phyloP scores from a whole-genome alignment of 2,888 invertebrate genomes.

The Acanthosepion lycidas region DNA sequence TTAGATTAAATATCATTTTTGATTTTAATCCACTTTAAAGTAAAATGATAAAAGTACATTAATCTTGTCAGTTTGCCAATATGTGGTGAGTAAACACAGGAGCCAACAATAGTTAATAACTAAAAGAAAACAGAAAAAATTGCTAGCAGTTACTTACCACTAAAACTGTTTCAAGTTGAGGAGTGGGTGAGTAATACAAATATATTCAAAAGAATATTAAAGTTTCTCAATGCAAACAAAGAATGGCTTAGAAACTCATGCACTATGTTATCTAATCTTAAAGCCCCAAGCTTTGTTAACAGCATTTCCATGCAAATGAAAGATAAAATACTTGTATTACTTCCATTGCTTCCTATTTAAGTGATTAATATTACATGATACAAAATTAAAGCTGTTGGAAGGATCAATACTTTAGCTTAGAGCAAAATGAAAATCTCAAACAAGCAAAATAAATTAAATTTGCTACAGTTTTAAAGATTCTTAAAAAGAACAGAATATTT shows the following conservation, averaged over 20 bases:
- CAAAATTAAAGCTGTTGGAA: background rate
- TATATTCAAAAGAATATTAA: background rate
- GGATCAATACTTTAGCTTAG: background rate
- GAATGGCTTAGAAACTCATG: background rate
- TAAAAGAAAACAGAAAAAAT: background rate
- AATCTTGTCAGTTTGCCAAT: background rate
- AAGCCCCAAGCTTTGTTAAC: background rate
- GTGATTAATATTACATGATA: background rate
- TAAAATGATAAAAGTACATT: background rate
- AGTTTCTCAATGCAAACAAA: background rate
- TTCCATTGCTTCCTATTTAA: background rate
- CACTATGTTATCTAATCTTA: background rate
- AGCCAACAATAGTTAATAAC: background rate
- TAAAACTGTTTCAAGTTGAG: background rate
- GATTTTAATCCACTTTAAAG: background rate
- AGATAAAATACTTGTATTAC: background rate
- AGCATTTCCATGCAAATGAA: slow-evolving; percentile 4
- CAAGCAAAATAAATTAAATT: background rate
- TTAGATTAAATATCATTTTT: background rate
- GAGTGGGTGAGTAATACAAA: background rate
- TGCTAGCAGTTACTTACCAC: slow-evolving; percentile 4
- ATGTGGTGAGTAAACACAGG: background rate
- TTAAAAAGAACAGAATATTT: background rate
- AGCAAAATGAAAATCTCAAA: background rate
- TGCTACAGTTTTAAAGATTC: background rate